Evolutionary conservation across 2,888 invertebrate genomes (phyloP).

Genomic region (Ormyrus pomaceus): DNA sequence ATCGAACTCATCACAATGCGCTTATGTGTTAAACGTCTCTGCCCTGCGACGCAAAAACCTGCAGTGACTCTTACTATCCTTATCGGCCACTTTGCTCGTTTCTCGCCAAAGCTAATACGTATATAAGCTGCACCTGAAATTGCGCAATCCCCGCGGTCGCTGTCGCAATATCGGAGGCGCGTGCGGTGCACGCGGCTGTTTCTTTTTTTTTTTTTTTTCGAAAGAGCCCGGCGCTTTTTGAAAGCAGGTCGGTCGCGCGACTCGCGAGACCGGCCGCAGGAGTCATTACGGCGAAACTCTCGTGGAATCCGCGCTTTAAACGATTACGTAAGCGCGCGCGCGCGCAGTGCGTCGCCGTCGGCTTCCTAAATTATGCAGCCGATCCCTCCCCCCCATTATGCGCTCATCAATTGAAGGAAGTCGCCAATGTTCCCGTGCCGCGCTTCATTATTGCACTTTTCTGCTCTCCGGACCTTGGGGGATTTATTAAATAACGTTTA

Average conservation of each 20-base stretch:
- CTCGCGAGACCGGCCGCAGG: too few relatives aligned
- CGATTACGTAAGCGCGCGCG: slow-evolving; percentile 49
- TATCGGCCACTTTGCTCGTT: too few relatives aligned
- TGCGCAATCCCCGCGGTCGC: too few relatives aligned
- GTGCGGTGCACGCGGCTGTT: not conserved
- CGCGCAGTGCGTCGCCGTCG: not conserved
- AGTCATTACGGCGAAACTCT: not conserved
- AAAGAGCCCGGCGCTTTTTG: not conserved
- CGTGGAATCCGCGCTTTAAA: slow-evolving; percentile 41
- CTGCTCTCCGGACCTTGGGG: slow-evolving; percentile 24
- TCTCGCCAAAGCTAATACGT: too few relatives aligned
- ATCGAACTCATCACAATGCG: too few relatives aligned
- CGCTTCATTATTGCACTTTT: not conserved
- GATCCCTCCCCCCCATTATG: slow-evolving; percentile 26
- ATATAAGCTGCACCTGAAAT: too few relatives aligned
- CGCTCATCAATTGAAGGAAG: slow-evolving; percentile 52
- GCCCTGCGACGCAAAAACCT: too few relatives aligned
- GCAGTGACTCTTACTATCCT: too few relatives aligned
- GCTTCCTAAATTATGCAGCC: slow-evolving; percentile 45
- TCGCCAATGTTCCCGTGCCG: not conserved
- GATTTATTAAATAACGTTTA: not conserved
- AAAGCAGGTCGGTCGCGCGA: not conserved
- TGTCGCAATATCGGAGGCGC: not conserved
- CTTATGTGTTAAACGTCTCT: too few relatives aligned
- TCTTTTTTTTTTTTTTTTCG: not conserved